These are phyloP conservation scores for Peromyscus nudipes DNA, from an alignment of 2,797 vertebrate species.

Conservation along the genomic window DNA sequence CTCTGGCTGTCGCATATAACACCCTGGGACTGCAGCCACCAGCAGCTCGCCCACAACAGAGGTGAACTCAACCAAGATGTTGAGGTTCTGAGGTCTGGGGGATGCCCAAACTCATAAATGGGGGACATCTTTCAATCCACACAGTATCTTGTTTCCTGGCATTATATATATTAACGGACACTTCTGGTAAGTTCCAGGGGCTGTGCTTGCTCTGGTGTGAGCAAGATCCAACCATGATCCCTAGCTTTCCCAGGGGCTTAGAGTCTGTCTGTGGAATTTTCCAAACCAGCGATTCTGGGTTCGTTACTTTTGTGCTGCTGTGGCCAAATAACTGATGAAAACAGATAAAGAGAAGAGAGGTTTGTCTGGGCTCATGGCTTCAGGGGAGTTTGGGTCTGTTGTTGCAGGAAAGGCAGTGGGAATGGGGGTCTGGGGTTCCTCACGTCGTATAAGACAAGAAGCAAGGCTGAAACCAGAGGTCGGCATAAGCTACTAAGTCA, in stretches of 20 bases:
- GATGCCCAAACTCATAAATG: neutral
- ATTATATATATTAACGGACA: fast-evolving
- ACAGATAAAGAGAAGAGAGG: neutral
- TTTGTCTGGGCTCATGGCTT: neutral
- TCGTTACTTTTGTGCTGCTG: neutral
- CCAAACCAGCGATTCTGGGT: neutral
- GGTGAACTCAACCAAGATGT: neutral
- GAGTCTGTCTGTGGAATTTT: neutral
- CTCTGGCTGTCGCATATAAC: neutral
- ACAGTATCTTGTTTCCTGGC: neutral
- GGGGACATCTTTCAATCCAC: neutral
- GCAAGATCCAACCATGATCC: too few species aligned
- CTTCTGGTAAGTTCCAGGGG: fast-evolving
- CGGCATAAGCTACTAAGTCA: neutral
- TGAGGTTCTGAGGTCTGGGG: neutral
- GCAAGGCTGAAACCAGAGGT: neutral
- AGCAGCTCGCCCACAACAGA: neutral
- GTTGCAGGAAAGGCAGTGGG: neutral
- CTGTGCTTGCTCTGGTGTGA: neutral
- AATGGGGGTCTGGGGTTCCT: neutral
- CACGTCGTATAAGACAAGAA: neutral
- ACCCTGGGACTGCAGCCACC: fast-evolving
- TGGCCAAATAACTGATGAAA: neutral
- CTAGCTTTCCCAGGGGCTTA: neutral
- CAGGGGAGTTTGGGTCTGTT: neutral